Conservation (phyloP, 2,113 vertebrate genomes). For the Mus spicilegus region DNA sequence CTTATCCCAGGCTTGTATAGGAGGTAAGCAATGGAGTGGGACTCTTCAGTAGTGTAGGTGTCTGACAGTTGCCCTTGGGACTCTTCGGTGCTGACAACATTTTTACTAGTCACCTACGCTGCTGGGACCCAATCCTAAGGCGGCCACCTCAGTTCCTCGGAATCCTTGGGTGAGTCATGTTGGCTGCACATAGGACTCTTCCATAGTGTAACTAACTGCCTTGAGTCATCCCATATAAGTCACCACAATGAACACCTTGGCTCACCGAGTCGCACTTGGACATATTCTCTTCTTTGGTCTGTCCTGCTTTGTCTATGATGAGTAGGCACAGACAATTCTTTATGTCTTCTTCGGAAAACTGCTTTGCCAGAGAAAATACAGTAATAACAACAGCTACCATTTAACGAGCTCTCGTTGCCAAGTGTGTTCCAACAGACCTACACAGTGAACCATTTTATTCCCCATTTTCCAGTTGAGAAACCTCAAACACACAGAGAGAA, state of each 20-base stretch:
- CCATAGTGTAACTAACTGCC: not conserved
- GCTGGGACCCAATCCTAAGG: not conserved
- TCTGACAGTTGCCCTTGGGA: not conserved
- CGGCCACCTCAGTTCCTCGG: not conserved
- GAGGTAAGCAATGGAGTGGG: not conserved
- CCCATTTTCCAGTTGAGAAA: not conserved
- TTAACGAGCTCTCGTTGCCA: not conserved
- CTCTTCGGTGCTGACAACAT: not conserved
- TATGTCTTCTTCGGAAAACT: not conserved
- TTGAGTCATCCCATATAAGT: not conserved
- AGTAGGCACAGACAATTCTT: not conserved
- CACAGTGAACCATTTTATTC: not conserved
- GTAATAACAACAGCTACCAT: not conserved
- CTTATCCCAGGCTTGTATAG: not conserved
- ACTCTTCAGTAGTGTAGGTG: not conserved
- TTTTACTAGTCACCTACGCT: not conserved
- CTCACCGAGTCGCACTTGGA: not conserved
- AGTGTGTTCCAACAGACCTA: not conserved
- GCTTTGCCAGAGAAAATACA: not conserved
- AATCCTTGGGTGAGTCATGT: not conserved
- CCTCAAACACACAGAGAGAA: not conserved
- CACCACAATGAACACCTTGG: not conserved
- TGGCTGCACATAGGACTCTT: not conserved
- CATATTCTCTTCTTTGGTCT: not conserved
- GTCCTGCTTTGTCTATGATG: not conserved